These are phyloP conservation scores for Epizoanthus fatuus DNA, from an alignment of 92 coral and sea anemone species.

Conservation along the genomic window DNA sequence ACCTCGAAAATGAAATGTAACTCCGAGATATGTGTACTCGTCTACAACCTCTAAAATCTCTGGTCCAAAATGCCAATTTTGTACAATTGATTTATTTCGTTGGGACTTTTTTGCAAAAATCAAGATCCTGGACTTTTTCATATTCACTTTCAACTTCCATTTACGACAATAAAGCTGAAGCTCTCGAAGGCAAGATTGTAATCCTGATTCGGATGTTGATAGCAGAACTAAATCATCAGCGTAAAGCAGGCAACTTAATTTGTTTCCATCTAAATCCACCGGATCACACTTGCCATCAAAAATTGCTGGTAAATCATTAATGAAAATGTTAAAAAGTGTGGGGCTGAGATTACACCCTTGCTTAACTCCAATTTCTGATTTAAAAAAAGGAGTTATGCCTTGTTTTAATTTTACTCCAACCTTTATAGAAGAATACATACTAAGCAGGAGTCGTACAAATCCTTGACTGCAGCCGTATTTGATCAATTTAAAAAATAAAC, in stretches of 20 bases:
- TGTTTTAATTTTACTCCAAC: not conserved
- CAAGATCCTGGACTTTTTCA: conserved; percentile 2
- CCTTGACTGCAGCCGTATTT: conserved; percentile 5
- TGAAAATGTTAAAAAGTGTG: no score
- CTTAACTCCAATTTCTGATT: conserved; percentile 36
- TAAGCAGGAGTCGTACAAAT: conserved; percentile 25
- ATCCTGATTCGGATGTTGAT: no score
- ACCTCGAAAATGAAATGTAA: no score
- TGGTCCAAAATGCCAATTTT: conserved; percentile 23
- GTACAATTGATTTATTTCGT: no score
- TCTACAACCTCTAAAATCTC: conserved; percentile 18
- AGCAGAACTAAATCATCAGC: not conserved
- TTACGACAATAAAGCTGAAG: not conserved
- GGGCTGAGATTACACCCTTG: conserved; percentile 4
- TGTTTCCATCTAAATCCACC: no score
- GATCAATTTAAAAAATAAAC: conserved; percentile 14
- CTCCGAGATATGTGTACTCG: conserved; percentile 8
- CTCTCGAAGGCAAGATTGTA: no score
- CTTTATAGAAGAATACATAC: not conserved
- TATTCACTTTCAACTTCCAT: conserved; percentile 19
- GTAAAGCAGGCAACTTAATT: no score
- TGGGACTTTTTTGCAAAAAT: conserved; percentile 8
- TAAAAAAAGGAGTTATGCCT: conserved; percentile 41
- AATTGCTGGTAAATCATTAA: no score
- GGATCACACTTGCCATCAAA: no score